Evolutionary conservation across 2,888 invertebrate genomes (phyloP).

Genomic region (Malacosoma neustria): DNA sequence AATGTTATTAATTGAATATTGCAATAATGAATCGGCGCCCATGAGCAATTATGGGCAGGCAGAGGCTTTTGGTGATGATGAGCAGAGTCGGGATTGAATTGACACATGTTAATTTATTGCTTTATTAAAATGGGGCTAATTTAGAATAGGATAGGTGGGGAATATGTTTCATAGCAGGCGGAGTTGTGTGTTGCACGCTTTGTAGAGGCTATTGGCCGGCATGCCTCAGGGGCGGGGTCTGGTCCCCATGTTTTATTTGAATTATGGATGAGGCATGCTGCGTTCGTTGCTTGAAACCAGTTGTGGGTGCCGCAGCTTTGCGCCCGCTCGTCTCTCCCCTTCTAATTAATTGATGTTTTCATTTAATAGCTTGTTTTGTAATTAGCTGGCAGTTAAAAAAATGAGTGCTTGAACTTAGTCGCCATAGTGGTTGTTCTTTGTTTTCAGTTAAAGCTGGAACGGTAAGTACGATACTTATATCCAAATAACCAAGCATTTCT

Average conservation of each 20-base stretch:
- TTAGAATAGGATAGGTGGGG: conserved; percentile 59
- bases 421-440: conserved; percentile 26
- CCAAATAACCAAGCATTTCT: too few species aligned
- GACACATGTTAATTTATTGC: conserved; percentile 59
- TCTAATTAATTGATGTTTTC: conserved; percentile 72
- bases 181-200: conserved; percentile 49
- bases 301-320: conserved; percentile 62
- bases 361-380: conserved; percentile 66
- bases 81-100: conserved; percentile 39
- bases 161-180: conserved; percentile 59
- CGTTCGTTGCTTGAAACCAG: conserved; percentile 61
- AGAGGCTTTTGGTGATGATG: conserved; percentile 35
- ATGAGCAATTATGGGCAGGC: conserved; percentile 32
- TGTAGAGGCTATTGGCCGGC: conserved; percentile 62
- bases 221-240: conserved; percentile 66
- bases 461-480: too few species aligned
- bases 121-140: conserved; percentile 54
- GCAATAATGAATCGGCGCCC: conserved; percentile 57
- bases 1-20: conserved; percentile 57
- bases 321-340: conserved; percentile 65
- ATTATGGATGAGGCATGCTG: conserved; percentile 68
- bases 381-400: conserved; percentile 56
- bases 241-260: conserved; percentile 72
- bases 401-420: conserved; percentile 51
- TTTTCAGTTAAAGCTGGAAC: too few species aligned